A percentile compares a stretch with the other conserved stretches of the same genome.
Conservation (phyloP, 2,888 invertebrate genomes). For the Altica lythri region DNA sequence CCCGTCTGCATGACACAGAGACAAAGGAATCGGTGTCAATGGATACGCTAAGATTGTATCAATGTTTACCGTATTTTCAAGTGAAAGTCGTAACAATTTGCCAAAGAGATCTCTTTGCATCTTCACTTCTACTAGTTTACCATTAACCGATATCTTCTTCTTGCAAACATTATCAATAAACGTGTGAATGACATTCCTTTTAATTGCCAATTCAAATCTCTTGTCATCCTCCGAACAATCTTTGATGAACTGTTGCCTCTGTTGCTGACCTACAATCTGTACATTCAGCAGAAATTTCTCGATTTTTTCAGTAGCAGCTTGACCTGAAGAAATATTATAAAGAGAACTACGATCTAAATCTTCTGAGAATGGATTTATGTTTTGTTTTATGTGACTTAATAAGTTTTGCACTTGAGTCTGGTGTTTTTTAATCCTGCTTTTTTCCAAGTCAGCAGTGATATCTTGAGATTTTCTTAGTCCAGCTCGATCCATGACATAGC, state of each 20-base stretch:
- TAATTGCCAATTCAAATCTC: constrained; percentile 13
- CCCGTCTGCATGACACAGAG: too few species aligned
- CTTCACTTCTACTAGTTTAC: constrained; percentile 6
- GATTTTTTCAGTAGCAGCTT: constrained; percentile 21
- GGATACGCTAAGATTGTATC: too few species aligned
- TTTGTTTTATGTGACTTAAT: constrained; percentile 11
- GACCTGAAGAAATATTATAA: constrained; percentile 34
- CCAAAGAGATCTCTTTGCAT: constrained; percentile 13
- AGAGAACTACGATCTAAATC: constrained; percentile 22
- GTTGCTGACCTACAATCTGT: constrained; percentile 7
- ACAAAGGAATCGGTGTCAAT: background rate
- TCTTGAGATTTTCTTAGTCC: constrained; percentile 33
- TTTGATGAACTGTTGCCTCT: constrained; percentile 12
- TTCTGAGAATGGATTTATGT: constrained; percentile 26
- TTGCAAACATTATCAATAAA: constrained; percentile 14
- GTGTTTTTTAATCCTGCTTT: constrained; percentile 16
- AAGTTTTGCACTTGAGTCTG: constrained; percentile 19
- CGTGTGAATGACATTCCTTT: constrained; percentile 11
- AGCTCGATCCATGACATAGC: constrained; percentile 30
- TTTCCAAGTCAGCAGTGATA: constrained; percentile 32
- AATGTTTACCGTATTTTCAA: too few species aligned
- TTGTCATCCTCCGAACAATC: constrained; percentile 12
- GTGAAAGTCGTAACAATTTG: background rate
- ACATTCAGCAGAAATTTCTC: constrained; percentile 8
- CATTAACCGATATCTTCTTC: constrained; percentile 11